Evolutionary conservation across 2,888 invertebrate genomes (phyloP), one percentile per base, ranked within the genome.

Genomic region (Dicycla oo): DNA sequence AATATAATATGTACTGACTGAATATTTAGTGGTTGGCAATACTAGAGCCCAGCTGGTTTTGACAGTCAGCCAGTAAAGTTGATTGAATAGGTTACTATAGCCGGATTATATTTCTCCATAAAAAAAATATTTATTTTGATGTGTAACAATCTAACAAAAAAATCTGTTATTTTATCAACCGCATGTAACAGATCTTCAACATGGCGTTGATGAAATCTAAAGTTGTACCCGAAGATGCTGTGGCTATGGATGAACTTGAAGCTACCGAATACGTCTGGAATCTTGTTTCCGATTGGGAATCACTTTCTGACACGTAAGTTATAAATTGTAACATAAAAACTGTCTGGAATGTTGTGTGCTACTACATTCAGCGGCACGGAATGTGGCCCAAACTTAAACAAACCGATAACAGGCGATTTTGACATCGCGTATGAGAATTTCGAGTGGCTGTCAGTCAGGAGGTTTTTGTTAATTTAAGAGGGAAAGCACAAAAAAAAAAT

Each of bases 241-340:
- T 97, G 0, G 53, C 92, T 47, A 86, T 98, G 64, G 90, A 92
- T 7, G 96, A 96, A 91, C 73, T 93, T 0, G 96, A 97, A 86
- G 98, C 98, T 1, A 77, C 96, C 0, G 74, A 88, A 3, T 97
- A 97, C 88, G 97, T 97, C 84, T 96, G 96, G 96, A 95, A 96
- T 65, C 85, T 97, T 26, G 94, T 98, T 34, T 84, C 87, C 7
- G 91, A 95, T 0, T 98, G 98, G 98, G 95, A 96, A 45, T 92
- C 96, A 15, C 18, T 88, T 51, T 92, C 93, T 5, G 97, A 98
- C 85, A 96, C 97, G 97, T 98, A 96, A 92, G 96, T 92, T 69
- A 67, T 72, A 73, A 43, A 45, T 70, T 62, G 69, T 80, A 45
- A 75, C 71, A 69, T 60, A 79, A 73, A 70, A 61, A 13, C 20